These are phyloP conservation scores for Actias luna DNA, from an alignment of 2,888 invertebrate species.

Conservation along the genomic window DNA sequence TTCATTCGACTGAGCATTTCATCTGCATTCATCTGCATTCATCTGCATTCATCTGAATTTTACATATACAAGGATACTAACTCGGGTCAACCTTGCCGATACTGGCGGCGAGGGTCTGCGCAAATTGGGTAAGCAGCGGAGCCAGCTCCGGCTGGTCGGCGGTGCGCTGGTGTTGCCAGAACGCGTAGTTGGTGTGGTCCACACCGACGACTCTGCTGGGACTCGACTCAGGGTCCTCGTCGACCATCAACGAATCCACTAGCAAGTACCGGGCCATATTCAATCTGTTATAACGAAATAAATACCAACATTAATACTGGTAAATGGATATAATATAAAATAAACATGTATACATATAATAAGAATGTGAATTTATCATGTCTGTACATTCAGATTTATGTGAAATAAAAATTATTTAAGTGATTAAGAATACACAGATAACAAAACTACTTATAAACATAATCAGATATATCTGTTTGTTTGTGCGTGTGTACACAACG, in stretches of 20 bases:
- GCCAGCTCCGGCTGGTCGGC: constrained; percentile 83
- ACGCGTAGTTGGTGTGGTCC: constrained; percentile 82
- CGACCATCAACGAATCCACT: constrained; percentile 77
- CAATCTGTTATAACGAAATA: constrained; percentile 55
- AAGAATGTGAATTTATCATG: no score
- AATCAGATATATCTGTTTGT: no score
- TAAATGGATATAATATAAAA: no score
- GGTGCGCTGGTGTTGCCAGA: constrained; percentile 84
- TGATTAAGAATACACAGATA: no score
- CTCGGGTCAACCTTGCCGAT: neutral
- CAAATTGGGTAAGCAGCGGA: constrained; percentile 80
- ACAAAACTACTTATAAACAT: no score
- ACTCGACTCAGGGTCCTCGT: constrained; percentile 65
- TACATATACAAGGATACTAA: neutral
- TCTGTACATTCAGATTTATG: no score
- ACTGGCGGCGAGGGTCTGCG: neutral
- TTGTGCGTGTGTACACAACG: no score
- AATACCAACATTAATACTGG: no score
- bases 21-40: no score
- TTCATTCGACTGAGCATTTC: neutral
- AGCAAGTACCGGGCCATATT: constrained; percentile 85
- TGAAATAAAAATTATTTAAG: no score
- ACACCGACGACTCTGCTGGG: constrained; percentile 43
- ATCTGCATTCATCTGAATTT: neutral
- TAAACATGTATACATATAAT: no score